Base-by-base conservation (phyloP, 2,888 invertebrate genomes). In the Scrobipalpa atriplicella region DNA sequence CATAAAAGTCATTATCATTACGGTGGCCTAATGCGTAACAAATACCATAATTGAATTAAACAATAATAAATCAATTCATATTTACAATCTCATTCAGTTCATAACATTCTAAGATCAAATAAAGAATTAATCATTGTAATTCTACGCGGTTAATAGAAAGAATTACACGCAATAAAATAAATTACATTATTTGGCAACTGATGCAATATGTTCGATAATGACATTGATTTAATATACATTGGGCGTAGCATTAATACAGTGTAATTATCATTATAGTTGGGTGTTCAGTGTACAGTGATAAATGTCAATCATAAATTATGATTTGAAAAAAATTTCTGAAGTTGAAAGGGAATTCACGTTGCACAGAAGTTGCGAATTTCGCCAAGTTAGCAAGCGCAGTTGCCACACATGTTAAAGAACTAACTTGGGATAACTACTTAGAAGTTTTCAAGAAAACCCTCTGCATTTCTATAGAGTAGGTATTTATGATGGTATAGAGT, bases 201-300 rank as follows among this genome's bases (percentile, higher is more conserved):
- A 74, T 74, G 67, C 70, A 75, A 73, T 75, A 70, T 72, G 71
- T 68, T 65, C 47, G 73, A 73, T 76, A 76, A 75, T 77, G 72
- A 77, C 75, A 72, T 72, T 74, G 71, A 70, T 70, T 69, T 70
- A 75, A 39, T 62, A 43, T 62, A 41, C 18, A 43, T 9, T 73
- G 68, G 70, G 74, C 68, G 73, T 71, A 72, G 78, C 77, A 78
- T 83, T 81, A 79, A 78, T 78, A 76, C 64, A 58, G 38, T 58
- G 58, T 58, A 47, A 58, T 58, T 58, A 58, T 38, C 16, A 38
- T 56, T 21, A 56, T 18, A 54, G 36, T 36, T 58, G 58, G 58
- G 58, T 29, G 58, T 58, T 16, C 7, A 38, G 8, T 38, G 29
- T 16, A 58, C 38, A 38, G n/a, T 58, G 58, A 58, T 58, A 6